Conservation (phyloP, 2,888 invertebrate species). For the Xylota segnis region DNA sequence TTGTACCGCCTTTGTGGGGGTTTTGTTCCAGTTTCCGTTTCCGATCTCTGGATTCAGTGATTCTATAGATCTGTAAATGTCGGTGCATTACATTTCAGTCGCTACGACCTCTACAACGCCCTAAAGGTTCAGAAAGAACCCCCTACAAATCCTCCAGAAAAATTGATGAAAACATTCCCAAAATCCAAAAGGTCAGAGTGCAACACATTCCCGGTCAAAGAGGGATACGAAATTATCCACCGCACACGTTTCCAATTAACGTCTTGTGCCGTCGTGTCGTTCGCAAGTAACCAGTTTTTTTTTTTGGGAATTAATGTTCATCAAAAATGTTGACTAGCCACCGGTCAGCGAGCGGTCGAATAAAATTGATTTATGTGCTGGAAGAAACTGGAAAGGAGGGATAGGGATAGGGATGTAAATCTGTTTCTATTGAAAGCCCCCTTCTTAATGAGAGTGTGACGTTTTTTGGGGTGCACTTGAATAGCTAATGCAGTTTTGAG, state of each 20-base stretch:
- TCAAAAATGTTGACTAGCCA: constrained; percentile 43
- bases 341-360: constrained; percentile 70
- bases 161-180: constrained; percentile 41
- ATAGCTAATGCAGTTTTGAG: constrained; percentile 5
- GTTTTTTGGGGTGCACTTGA: constrained; percentile 2
- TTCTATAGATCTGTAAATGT: too few relatives aligned
- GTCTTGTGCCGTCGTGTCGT: constrained; percentile 57
- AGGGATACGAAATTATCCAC: constrained; percentile 71
- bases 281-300: constrained; percentile 60
- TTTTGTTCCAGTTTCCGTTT: neutral
- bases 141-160: neutral
- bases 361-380: constrained; percentile 76
- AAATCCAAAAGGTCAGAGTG: constrained; percentile 55
- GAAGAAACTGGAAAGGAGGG: constrained; percentile 73
- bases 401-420: constrained; percentile 46
- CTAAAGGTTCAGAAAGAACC: neutral
- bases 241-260: constrained; percentile 77
- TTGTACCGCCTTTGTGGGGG: constrained; percentile 20
- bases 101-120: too few relatives aligned
- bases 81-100: too few relatives aligned
- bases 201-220: constrained; percentile 36
- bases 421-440: constrained; percentile 27
- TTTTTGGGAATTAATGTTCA: constrained; percentile 52
- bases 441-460: constrained; percentile 3
- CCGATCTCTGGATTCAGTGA: neutral